Percentiles rank a stretch among this genome's conserved stretches.
phyloP scores from a whole-genome alignment of 2,113 vertebrate species.

The Paramisgurnus dabryanus region DNA sequence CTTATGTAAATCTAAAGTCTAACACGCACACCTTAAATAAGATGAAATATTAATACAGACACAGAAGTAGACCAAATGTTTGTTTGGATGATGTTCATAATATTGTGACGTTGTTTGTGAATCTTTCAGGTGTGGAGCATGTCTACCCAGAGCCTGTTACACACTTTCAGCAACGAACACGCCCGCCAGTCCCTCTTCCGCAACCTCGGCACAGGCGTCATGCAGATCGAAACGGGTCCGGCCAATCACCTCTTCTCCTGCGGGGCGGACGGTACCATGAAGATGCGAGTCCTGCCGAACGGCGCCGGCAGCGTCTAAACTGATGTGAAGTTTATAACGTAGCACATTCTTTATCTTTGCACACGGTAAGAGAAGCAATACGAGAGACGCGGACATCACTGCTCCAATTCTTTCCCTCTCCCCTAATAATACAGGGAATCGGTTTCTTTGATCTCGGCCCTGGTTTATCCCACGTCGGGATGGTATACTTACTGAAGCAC shows the following conservation, averaged over 20 bases:
- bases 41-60: too few relatives aligned
- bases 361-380: conserved; percentile 55
- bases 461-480: background rate
- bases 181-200: conserved; percentile 96
- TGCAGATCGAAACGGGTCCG: conserved; percentile 94
- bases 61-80: too few relatives aligned
- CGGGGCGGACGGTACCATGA: conserved; percentile 97
- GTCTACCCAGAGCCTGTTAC: conserved; percentile 81
- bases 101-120: background rate
- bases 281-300: conserved; percentile 93
- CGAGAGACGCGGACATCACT: background rate
- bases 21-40: too few relatives aligned
- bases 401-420: background rate
- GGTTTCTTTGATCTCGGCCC: background rate
- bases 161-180: conserved; percentile 90
- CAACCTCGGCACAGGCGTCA: conserved; percentile 96
- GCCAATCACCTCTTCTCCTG: conserved; percentile 95
- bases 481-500: background rate
- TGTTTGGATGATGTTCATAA: background rate
- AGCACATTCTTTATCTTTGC: conserved; percentile 51
- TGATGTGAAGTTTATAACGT: conserved; percentile 89
- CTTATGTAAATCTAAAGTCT: too few relatives aligned
- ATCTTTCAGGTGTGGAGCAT: conserved; percentile 89
- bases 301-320: conserved; percentile 81
- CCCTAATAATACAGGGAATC: background rate